These are phyloP conservation scores for Mugil cephalus DNA, from an alignment of 2,113 vertebrate species.

Conservation along the genomic window DNA sequence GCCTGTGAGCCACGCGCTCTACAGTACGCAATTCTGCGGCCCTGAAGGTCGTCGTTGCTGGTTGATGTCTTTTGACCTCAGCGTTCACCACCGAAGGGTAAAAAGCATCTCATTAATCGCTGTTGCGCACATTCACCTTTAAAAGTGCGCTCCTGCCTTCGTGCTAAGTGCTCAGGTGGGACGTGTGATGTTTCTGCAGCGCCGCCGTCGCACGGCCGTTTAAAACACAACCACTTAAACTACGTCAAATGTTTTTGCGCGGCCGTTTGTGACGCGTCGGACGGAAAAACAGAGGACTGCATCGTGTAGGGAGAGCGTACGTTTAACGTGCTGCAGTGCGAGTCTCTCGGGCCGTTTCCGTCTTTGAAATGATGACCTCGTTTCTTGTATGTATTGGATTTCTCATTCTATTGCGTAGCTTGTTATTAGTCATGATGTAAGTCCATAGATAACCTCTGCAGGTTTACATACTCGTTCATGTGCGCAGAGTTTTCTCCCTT, in stretches of 20 bases:
- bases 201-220: neutral
- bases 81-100: constrained; percentile 27
- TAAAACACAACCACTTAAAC: no score
- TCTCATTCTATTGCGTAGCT: constrained; percentile 41
- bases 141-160: neutral
- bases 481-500: constrained; percentile 28
- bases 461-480: constrained; percentile 36
- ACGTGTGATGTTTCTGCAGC: neutral
- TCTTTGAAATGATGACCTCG: constrained; percentile 63
- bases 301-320: neutral
- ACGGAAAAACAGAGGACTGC: constrained; percentile 6
- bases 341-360: constrained; percentile 19
- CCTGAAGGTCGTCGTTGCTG: constrained; percentile 50
- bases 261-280: neutral
- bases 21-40: no score
- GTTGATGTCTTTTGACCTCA: constrained; percentile 52
- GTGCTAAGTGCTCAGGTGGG: no score
- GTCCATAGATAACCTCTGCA: constrained; percentile 45
- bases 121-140: constrained; percentile 5
- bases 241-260: no score
- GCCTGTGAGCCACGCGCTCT: neutral
- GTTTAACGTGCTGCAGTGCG: constrained; percentile 3
- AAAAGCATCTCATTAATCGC: constrained; percentile 51
- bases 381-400: constrained; percentile 32
- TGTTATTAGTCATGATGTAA: constrained; percentile 41